A percentile compares a stretch with the other conserved stretches of the same genome.
Conservation (phyloP, 2,797 vertebrate species). For the Chelonia mydas region DNA sequence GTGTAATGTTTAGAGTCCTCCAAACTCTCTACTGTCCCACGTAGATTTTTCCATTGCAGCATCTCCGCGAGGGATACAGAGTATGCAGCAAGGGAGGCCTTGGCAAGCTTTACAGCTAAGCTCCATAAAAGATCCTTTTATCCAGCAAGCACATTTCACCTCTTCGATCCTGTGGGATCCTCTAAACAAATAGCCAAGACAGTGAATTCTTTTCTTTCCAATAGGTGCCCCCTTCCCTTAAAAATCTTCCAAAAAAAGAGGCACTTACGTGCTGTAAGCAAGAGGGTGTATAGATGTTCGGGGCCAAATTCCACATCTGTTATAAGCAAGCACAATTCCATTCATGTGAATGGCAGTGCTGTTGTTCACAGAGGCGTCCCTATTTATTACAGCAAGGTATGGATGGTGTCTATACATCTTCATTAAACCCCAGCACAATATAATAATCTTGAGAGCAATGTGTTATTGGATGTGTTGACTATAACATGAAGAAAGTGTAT, state of each 20-base stretch:
- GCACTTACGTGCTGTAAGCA: neutral
- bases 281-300: neutral
- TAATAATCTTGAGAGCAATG: neutral
- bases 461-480: neutral
- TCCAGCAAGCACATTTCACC: neutral
- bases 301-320: neutral
- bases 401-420: neutral
- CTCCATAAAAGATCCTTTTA: conserved; percentile 20
- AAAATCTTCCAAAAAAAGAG: neutral
- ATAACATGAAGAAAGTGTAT: neutral
- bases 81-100: neutral
- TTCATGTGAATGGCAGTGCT: neutral
- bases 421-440: neutral
- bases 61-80: neutral
- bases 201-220: neutral
- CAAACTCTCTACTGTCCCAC: neutral
- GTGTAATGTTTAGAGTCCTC: neutral
- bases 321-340: neutral
- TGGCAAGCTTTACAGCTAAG: neutral
- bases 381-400: neutral
- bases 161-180: neutral
- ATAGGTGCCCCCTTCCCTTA: neutral
- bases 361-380: neutral
- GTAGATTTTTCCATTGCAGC: conserved; percentile 37
- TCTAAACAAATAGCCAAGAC: neutral